Percentiles rank a stretch among this genome's conserved stretches.
phyloP scores from a whole-genome alignment of 1,140 invertebrate species.

The Drosophila sucinea region DNA sequence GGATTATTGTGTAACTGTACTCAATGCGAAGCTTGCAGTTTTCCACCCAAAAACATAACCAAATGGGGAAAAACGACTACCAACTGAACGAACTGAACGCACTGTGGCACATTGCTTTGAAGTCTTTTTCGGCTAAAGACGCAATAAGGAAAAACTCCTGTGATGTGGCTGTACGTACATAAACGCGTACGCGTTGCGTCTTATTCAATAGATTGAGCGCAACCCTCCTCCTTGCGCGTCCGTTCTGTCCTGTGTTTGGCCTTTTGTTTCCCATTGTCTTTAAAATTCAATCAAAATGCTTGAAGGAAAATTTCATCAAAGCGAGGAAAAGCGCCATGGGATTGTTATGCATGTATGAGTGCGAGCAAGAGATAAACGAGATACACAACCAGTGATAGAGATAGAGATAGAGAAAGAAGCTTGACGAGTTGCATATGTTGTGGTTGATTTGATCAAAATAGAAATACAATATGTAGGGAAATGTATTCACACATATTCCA shows the following conservation, averaged over 20 bases:
- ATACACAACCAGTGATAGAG: neutral
- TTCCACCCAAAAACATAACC: constrained; percentile 39
- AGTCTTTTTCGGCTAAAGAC: constrained; percentile 48
- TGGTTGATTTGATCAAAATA: constrained; percentile 29
- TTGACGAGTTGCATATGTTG: constrained; percentile 53
- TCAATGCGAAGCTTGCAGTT: constrained; percentile 65
- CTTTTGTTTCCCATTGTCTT: constrained; percentile 44
- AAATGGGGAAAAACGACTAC: neutral
- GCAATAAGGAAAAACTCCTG: constrained; percentile 68
- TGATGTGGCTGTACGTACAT: neutral
- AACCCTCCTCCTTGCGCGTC: constrained; percentile 53
- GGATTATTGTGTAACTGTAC: constrained; percentile 38
- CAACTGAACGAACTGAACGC: constrained; percentile 29
- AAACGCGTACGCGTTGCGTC: constrained; percentile 31
- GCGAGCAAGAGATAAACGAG: constrained; percentile 1
- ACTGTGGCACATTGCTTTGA: constrained; percentile 46
- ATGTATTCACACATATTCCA: neutral
- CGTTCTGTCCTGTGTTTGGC: neutral
- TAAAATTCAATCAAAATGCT: constrained; percentile 60
- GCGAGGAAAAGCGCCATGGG: constrained; percentile 37
- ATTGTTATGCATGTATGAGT: neutral
- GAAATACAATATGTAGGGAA: constrained; percentile 29
- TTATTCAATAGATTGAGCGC: constrained; percentile 39
- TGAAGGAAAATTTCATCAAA: constrained; percentile 37
- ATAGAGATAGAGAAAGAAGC: constrained; percentile 17